phyloP scores from a whole-genome alignment of 2,888 invertebrate genomes.

The Teinopalpus imperialis region DNA sequence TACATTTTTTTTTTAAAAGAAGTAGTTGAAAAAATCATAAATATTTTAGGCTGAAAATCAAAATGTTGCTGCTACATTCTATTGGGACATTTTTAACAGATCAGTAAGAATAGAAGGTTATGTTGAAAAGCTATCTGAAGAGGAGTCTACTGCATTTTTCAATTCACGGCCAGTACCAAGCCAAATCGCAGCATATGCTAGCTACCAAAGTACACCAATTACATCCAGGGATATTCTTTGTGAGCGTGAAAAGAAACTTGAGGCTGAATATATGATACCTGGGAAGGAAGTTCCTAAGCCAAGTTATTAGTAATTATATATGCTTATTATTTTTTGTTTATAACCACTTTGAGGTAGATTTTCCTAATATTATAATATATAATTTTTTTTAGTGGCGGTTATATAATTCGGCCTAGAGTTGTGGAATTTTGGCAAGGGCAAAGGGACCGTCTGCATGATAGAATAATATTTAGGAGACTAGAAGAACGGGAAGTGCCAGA shows the following conservation, averaged over 20 bases:
- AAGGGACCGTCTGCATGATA: slow-evolving; percentile 96
- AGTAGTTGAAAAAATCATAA: not conserved
- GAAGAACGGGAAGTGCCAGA: slow-evolving; percentile 83
- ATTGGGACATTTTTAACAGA: slow-evolving; percentile 93
- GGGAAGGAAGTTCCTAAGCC: slow-evolving; percentile 90
- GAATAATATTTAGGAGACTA: slow-evolving; percentile 90
- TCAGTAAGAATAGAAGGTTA: slow-evolving; percentile 95
- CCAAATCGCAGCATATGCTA: slow-evolving; percentile 94
- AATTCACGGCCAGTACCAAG: slow-evolving; percentile 90
- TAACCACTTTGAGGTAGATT: no score
- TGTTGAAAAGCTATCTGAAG: slow-evolving; percentile 87
- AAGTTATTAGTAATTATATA: slow-evolving; percentile 89
- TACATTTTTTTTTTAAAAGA: no score
- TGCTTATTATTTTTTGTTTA: no score
- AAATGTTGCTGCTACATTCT: slow-evolving; percentile 94
- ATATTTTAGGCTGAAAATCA: slow-evolving; percentile 88
- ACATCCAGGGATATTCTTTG: slow-evolving; percentile 87
- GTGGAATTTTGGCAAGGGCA: slow-evolving; percentile 99
- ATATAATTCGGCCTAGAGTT: slow-evolving; percentile 88
- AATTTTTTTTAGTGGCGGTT: slow-evolving; percentile 93
- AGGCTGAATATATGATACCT: slow-evolving; percentile 83
- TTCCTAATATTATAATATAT: no score
- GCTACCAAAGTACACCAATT: slow-evolving; percentile 90
- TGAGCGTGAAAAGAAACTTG: slow-evolving; percentile 85
- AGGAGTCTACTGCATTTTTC: slow-evolving; percentile 93